Base-by-base conservation (phyloP, 1,140 invertebrate genomes). In the Drosophila yakuba region DNA sequence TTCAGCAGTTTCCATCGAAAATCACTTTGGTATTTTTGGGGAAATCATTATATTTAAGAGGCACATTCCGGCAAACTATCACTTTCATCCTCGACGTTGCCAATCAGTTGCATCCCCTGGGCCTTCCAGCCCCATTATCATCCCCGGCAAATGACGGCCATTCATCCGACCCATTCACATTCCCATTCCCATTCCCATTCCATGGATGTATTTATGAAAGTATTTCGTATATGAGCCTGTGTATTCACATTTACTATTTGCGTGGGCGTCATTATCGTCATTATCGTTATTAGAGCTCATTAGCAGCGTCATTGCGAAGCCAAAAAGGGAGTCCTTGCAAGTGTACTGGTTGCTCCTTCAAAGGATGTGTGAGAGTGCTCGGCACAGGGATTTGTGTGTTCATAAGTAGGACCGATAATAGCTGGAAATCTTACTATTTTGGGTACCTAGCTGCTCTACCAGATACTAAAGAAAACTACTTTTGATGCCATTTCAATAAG, bases 271-370 rank as follows among this genome's bases (percentile, higher is more conserved):
- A 88, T 85, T 86, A 78, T 82, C 74, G 57, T 80, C 74, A 88
- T 85, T 88, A 78, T 82, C 64, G 71, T 86, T 86, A 86, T 88
- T 88, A 82, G 74, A 82, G 59, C 83, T 88, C 82, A 86, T 86
- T 86, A 86, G 82, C 74, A 85, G 57, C 71, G 75, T 68, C 62
- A 69, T 66, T 71, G 66, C 38, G 55, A 47, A 43, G 55, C 35
- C 45, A 15, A 57, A 58, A 63, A 43, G 55, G 75, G 66, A 61
- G 36, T 57, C 43, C 17, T 63, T 60, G 43, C 52, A 32, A 32
- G 45, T 38, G 28, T 36, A 58, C 35, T 36, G 35, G 7, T 66
- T 38, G 20, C 47, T 50, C 32, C 41, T 64, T 10, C 23, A 44
- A 38, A 39, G 35, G 36, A 25, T 51, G 43, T 15, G 17, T 14